A percentile compares a stretch with the other conserved stretches of the same genome.
phyloP scores from a whole-genome alignment of 2,113 vertebrate genomes.

The Campylomormyrus tamandua region DNA sequence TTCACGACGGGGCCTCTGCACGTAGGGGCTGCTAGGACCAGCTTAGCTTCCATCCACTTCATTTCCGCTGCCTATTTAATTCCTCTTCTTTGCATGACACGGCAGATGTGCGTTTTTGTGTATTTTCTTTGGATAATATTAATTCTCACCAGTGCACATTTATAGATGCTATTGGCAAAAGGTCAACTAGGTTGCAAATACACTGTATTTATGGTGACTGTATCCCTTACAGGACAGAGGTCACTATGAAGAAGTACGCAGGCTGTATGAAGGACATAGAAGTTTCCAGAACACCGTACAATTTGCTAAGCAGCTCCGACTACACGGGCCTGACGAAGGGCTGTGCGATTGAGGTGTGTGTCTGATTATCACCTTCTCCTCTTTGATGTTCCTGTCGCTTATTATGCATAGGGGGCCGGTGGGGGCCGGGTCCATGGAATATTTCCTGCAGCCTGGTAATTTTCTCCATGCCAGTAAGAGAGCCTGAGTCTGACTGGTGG shows the following conservation, averaged over 20 bases:
- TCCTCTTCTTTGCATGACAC: neutral
- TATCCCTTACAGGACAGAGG: conserved; percentile 71
- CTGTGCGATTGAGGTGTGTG: conserved; percentile 79
- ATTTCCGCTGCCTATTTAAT: neutral
- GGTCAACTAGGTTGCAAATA: neutral
- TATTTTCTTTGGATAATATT: neutral
- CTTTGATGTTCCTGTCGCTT: conserved; percentile 5
- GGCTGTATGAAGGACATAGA: conserved; percentile 94
- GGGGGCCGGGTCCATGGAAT: neutral
- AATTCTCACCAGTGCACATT: neutral
- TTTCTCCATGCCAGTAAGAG: neutral
- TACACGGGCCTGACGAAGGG: conserved; percentile 90
- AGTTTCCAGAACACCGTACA: conserved; percentile 87
- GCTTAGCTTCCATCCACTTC: neutral
- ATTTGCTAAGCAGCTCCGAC: conserved; percentile 85
- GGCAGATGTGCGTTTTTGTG: neutral
- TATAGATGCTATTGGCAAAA: neutral
- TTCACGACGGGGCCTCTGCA: neutral
- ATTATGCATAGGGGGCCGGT: neutral
- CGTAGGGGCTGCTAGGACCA: neutral
- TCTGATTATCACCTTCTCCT: neutral
- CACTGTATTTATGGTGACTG: no score
- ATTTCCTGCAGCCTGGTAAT: neutral
- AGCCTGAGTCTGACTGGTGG: neutral
- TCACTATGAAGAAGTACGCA: conserved; percentile 75